These are phyloP conservation scores for Ceratothoa steindachneri DNA, from an alignment of 2,888 invertebrate genomes.

Conservation along the genomic window DNA sequence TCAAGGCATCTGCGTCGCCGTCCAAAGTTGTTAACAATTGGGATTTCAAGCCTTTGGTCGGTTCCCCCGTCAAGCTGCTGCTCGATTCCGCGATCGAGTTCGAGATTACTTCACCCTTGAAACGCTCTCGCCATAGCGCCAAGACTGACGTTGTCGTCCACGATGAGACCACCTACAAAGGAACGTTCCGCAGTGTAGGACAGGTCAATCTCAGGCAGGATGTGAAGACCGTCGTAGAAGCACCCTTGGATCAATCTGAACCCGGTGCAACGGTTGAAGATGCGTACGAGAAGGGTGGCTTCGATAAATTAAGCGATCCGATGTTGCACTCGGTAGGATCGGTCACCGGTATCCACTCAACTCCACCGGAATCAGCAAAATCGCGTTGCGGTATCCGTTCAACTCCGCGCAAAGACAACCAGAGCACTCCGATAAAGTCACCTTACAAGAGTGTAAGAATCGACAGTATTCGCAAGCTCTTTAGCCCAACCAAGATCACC, in stretches of 20 bases:
- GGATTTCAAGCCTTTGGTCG: background rate
- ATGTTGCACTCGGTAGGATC: no score
- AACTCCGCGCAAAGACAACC: no score
- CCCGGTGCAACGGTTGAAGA: no score
- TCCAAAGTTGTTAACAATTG: background rate
- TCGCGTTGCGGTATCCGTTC: no score
- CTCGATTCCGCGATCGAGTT: background rate
- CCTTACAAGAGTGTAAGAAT: no score
- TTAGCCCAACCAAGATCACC: no score
- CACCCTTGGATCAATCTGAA: background rate
- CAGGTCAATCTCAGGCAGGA: background rate
- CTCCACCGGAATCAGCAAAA: no score
- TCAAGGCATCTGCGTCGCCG: background rate
- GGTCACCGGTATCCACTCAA: no score
- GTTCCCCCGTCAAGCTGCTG: background rate
- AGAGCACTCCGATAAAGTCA: no score
- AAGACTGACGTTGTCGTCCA: background rate
- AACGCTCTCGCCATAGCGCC: background rate
- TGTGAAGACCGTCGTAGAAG: background rate
- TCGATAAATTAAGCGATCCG: no score
- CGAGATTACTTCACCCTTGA: background rate
- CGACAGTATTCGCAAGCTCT: no score
- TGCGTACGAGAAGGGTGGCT: no score
- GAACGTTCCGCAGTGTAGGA: background rate
- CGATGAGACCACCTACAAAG: background rate